Percentiles rank a stretch among this genome's conserved stretches.
phyloP scores from a whole-genome alignment of 2,113 vertebrate species.

The Hiodon alosoides region DNA sequence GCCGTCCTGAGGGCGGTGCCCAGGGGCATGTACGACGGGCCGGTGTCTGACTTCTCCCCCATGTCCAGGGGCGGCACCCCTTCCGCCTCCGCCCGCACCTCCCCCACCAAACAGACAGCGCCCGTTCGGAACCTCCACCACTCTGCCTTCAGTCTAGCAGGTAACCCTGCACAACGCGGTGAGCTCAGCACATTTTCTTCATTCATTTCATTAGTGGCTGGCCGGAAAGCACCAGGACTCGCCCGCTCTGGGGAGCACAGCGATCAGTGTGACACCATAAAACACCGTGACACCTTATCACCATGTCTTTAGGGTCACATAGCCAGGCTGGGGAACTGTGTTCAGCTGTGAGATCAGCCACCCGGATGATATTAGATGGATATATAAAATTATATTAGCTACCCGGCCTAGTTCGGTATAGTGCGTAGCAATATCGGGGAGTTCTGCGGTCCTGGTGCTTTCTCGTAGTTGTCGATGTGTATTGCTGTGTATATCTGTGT shows the following conservation, averaged over 20 bases:
- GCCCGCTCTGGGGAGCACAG: not conserved
- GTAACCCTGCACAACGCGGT: conserved; percentile 57
- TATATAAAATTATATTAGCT: no score
- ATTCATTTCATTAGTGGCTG: conserved; percentile 18
- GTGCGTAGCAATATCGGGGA: not conserved
- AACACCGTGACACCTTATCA: no score
- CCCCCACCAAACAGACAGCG: conserved; percentile 80
- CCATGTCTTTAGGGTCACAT: no score
- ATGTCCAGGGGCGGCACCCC: conserved; percentile 88
- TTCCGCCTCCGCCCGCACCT: conserved; percentile 79
- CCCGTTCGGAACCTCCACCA: conserved; percentile 92
- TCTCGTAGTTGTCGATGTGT: not conserved
- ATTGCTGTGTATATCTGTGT: conserved; percentile 1
- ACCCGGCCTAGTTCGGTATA: no score
- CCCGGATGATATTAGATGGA: no score
- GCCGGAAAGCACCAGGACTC: not conserved
- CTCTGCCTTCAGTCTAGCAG: conserved; percentile 90
- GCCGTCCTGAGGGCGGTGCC: conserved; percentile 87
- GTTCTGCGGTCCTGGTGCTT: conserved; percentile 12
- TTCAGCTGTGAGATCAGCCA: no score
- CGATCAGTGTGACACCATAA: no score
- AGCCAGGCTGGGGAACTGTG: no score
- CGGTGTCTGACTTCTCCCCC: conserved; percentile 85
- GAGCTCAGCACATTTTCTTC: conserved; percentile 36
- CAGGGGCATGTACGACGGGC: conserved; percentile 92